phyloP scores from a whole-genome alignment of 2,888 invertebrate species.

The Melieria omissa region DNA sequence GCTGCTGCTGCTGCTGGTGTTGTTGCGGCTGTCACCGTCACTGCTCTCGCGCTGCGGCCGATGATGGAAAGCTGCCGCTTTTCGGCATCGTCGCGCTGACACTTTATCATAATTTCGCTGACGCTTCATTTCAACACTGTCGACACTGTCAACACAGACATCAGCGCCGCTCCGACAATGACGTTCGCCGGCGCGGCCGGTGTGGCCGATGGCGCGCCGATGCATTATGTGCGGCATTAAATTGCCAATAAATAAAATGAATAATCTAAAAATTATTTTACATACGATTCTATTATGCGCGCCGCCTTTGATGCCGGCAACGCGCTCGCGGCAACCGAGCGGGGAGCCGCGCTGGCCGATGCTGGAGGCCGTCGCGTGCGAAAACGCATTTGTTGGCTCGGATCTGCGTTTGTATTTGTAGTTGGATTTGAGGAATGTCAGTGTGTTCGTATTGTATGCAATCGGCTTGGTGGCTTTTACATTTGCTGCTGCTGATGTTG shows the following conservation, averaged over 20 bases:
- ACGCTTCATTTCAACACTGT: constrained; percentile 44
- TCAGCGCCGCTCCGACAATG: neutral
- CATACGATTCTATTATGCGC: constrained; percentile 44
- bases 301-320: constrained; percentile 21
- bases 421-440: constrained; percentile 64
- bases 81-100: constrained; percentile 53
- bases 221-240: constrained; percentile 3
- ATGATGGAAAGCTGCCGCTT: constrained; percentile 23
- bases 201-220: constrained; percentile 43
- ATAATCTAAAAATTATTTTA: constrained; percentile 59
- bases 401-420: constrained; percentile 66
- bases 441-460: constrained; percentile 50
- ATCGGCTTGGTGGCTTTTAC: constrained; percentile 40
- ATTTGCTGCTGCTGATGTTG: neutral
- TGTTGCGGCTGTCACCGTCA: constrained; percentile 36
- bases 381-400: constrained; percentile 22
- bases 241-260: constrained; percentile 50
- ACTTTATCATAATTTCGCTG: constrained; percentile 57
- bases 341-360: constrained; percentile 2
- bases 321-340: neutral
- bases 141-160: constrained; percentile 39
- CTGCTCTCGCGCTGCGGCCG: constrained; percentile 26
- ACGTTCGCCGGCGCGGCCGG: constrained; percentile 12
- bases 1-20: constrained; percentile 25
- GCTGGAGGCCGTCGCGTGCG: neutral